Evolutionary conservation across 2,797 vertebrate species (phyloP).

Genomic region (Numenius phaeopus): DNA sequence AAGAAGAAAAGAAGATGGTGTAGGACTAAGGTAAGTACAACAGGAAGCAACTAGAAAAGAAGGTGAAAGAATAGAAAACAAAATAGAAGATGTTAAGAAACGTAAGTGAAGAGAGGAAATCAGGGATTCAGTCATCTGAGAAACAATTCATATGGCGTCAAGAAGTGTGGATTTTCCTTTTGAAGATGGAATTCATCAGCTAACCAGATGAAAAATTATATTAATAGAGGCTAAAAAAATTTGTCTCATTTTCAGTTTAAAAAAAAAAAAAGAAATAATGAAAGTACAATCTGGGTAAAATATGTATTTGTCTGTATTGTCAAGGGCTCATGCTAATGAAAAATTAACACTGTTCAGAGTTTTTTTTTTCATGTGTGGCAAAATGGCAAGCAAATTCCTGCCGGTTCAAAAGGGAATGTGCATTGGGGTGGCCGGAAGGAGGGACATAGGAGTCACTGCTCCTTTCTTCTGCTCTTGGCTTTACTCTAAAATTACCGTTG

Average conservation of each 20-base stretch:
- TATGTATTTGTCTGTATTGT: neutral
- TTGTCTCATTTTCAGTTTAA: neutral
- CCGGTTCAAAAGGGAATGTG: neutral
- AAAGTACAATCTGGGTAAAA: neutral
- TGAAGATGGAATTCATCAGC: slow-evolving; percentile 39
- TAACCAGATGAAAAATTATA: slow-evolving; percentile 37
- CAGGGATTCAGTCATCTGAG: neutral
- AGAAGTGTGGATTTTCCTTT: slow-evolving; percentile 43
- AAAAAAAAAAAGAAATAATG: neutral
- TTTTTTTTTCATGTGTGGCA: neutral
- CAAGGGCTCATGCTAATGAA: neutral
- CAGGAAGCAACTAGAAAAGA: neutral
- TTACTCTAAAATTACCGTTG: neutral
- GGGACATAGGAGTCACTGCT: neutral
- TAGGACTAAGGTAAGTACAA: neutral
- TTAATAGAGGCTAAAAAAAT: neutral
- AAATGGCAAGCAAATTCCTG: neutral
- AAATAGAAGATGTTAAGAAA: neutral
- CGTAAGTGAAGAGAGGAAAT: neutral
- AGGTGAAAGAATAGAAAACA: neutral
- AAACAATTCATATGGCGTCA: slow-evolving; percentile 44
- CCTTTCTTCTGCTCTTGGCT: neutral
- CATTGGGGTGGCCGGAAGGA: neutral
- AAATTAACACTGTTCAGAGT: neutral
- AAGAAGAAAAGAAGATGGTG: neutral